These are phyloP conservation scores for Onychomys leucogaster DNA, from an alignment of 2,797 vertebrate species.

Conservation along the genomic window DNA sequence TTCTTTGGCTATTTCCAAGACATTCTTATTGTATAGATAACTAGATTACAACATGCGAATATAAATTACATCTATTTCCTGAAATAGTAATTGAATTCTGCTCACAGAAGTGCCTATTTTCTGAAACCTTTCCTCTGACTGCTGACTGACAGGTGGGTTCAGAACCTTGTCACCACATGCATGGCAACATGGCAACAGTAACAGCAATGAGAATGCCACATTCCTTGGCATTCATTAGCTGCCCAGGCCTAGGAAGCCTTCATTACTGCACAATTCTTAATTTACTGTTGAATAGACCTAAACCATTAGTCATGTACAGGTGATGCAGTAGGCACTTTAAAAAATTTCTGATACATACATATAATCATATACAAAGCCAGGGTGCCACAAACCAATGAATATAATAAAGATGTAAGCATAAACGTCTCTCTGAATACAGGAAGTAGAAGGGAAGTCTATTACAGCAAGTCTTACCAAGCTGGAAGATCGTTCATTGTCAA, in stretches of 20 bases:
- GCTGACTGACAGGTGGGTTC: conserved; percentile 26
- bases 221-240: conserved; percentile 38
- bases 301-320: conserved; percentile 24
- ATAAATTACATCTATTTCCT: conserved; percentile 64
- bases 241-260: conserved; percentile 4
- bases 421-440: background rate
- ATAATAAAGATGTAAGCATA: background rate
- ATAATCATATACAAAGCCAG: background rate
- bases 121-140: conserved; percentile 40
- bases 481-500: background rate
- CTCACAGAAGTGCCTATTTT: conserved; percentile 34
- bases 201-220: conserved; percentile 14
- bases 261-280: conserved; percentile 52
- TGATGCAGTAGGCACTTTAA: background rate
- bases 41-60: background rate
- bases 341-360: conserved; percentile 1
- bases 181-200: background rate
- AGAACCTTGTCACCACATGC: background rate
- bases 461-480: background rate
- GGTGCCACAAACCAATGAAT: background rate
- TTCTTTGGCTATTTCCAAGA: conserved; percentile 53
- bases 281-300: conserved; percentile 39
- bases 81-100: conserved; percentile 30
- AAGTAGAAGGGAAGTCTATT: background rate
- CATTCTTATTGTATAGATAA: conserved; percentile 2